phyloP scores from a whole-genome alignment of 2,888 invertebrate genomes.

The Polyommatus iphigenia region DNA sequence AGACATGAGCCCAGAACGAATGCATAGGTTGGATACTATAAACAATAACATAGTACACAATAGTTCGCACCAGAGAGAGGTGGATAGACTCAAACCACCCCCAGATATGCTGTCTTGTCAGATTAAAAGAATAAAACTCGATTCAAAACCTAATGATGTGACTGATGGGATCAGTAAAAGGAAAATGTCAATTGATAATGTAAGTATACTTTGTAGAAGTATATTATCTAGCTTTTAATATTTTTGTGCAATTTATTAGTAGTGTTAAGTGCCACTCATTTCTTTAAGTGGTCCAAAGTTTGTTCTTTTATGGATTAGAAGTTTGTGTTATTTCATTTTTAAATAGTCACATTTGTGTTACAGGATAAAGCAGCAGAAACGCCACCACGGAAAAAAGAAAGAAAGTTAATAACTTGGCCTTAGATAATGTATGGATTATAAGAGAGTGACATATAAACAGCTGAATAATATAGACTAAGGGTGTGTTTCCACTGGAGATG shows the following conservation, averaged over 20 bases:
- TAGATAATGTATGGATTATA: constrained; percentile 40
- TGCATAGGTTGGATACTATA: constrained; percentile 45
- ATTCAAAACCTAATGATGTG: constrained; percentile 45
- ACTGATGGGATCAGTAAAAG: constrained; percentile 54
- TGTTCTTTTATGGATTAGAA: too few species aligned
- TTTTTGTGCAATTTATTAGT: neutral
- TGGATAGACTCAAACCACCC: constrained; percentile 60
- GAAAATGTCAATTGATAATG: constrained; percentile 59
- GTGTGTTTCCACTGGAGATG: too few species aligned
- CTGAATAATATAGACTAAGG: too few species aligned
- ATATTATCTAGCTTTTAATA: neutral
- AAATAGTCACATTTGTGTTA: constrained; percentile 41
- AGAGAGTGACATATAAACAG: neutral
- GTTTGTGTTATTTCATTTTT: too few species aligned
- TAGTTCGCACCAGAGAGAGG: neutral
- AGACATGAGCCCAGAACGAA: constrained; percentile 53
- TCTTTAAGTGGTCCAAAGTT: neutral
- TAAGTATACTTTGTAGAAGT: constrained; percentile 48
- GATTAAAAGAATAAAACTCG: constrained; percentile 67
- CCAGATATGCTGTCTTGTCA: constrained; percentile 63
- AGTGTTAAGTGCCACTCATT: neutral
- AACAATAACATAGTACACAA: constrained; percentile 33
- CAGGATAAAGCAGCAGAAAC: constrained; percentile 51
- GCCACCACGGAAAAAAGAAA: constrained; percentile 61
- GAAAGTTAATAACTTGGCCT: constrained; percentile 68